Conservation (phyloP, 2,888 invertebrate genomes). For the Hirtodrosophila alboralis region DNA sequence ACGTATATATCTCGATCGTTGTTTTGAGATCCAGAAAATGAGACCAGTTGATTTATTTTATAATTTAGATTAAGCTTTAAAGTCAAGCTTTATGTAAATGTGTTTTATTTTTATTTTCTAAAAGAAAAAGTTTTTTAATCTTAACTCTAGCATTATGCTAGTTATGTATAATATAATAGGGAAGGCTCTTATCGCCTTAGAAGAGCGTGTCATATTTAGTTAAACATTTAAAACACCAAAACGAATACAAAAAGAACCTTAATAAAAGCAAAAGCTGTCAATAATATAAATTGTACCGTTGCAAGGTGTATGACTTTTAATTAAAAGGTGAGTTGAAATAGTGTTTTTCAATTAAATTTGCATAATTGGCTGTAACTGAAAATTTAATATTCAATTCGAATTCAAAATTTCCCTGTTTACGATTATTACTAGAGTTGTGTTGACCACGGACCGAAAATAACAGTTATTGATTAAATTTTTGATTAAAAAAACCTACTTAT, state of each 20-base stretch:
- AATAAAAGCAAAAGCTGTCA: constrained; percentile 18
- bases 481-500: too few relatives aligned
- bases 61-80: constrained; percentile 29
- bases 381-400: too few relatives aligned
- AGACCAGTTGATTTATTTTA: constrained; percentile 40
- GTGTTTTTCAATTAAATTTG: too few relatives aligned
- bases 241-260: constrained; percentile 26
- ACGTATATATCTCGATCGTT: constrained; percentile 30
- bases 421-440: too few relatives aligned
- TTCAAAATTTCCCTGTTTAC: too few relatives aligned
- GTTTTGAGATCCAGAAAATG: constrained; percentile 8
- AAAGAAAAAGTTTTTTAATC: constrained; percentile 49
- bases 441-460: too few relatives aligned
- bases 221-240: constrained; percentile 53
- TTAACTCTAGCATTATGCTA: constrained; percentile 27
- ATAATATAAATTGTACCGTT: background rate
- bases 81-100: constrained; percentile 32
- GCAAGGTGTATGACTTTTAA: background rate
- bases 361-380: too few relatives aligned
- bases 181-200: constrained; percentile 7
- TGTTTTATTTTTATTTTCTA: constrained; percentile 52
- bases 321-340: too few relatives aligned
- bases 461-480: too few relatives aligned
- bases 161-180: constrained; percentile 15
- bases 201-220: constrained; percentile 33